Evolutionary conservation across 2,113 vertebrate species (phyloP), one percentile per base, ranked within the genome.

Genomic region (Merops nubicus): DNA sequence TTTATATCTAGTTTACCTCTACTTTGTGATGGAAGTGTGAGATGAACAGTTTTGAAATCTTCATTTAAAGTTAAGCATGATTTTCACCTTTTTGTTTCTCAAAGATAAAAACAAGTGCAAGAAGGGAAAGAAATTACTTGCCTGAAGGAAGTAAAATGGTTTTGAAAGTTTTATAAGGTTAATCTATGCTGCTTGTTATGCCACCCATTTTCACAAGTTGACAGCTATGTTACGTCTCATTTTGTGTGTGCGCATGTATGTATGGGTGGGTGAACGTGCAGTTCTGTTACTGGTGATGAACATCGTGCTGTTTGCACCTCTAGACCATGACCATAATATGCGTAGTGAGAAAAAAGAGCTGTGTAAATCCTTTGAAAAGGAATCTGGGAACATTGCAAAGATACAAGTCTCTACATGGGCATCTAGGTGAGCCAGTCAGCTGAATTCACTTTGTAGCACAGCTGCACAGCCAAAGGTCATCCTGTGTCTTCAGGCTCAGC

Each of bases 391-490:
- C 6, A 19, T 31, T 21, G 23, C 22, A 31, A 59, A 64, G 59
- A 8, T 51, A 31, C 40, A 29, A 67, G 59, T 22, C 23, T 81
- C 6, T 68, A 15, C 33, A 5, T 5, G 21, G 40, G 22, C 33
- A 9, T 16, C 1, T 7, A 33, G 43, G 25, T 48, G 56, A 67
- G 34, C n/a, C 19, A 8, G 20, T 21, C 0, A 5, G 34, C 5
- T 11, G 12, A 15, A 10, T 59, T 68, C 12, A 5, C 15, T 53
- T 74, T 26, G 34, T 28, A 34, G 6, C 11, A 21, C 4, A 4
- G 18, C 31, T 50, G 15, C 20, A 15, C 25, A 69, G 43, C 40
- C 48, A 28, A 6, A 54, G 51, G 9, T 13, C 47, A 16, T 63
- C 23, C 59, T 23, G 13, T 50, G 78, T 40, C 59, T 78, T 56